Conservation (phyloP, 2,888 invertebrate genomes). For the Rosalia funebris region DNA sequence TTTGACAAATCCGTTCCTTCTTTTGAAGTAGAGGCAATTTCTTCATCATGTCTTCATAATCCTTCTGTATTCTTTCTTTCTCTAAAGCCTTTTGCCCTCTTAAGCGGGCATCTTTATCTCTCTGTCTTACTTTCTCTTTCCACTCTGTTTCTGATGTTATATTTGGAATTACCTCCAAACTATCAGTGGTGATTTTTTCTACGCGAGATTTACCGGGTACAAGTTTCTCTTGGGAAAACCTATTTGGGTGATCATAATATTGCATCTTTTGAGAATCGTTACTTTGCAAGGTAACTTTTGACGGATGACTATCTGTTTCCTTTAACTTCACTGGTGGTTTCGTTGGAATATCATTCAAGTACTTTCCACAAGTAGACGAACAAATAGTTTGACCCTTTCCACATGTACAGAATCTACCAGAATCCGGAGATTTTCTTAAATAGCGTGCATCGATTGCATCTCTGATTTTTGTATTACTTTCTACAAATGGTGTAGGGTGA, state of each 20-base stretch:
- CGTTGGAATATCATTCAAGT: slow-evolving; percentile 42
- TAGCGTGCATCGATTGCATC: slow-evolving; percentile 31
- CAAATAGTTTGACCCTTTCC: not conserved
- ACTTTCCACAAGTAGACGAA: not conserved
- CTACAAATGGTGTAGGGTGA: slow-evolving; percentile 28
- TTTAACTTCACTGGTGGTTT: slow-evolving; percentile 48
- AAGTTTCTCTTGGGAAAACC: slow-evolving; percentile 56
- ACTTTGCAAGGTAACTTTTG: slow-evolving; percentile 11
- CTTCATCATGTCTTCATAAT: slow-evolving; percentile 66
- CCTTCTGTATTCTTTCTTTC: slow-evolving; percentile 65
- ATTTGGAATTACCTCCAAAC: slow-evolving; percentile 52
- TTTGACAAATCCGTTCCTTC: slow-evolving; percentile 58
- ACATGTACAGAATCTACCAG: not conserved
- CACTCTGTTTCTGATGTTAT: slow-evolving; percentile 51
- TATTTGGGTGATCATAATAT: slow-evolving; percentile 66
- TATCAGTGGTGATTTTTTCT: slow-evolving; percentile 57
- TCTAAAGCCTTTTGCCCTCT: slow-evolving; percentile 66
- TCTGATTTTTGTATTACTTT: slow-evolving; percentile 34
- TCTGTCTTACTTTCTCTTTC: slow-evolving; percentile 50
- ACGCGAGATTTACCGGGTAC: slow-evolving; percentile 53
- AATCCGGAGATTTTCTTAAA: not conserved
- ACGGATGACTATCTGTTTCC: slow-evolving; percentile 6
- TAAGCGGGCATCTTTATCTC: slow-evolving; percentile 56
- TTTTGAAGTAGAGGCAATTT: slow-evolving; percentile 62
- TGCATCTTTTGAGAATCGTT: slow-evolving; percentile 55